A percentile compares a stretch with the other conserved stretches of the same genome.
Conservation (phyloP, 1,140 invertebrate species). For the Pseudomyrmex pallidus region DNA sequence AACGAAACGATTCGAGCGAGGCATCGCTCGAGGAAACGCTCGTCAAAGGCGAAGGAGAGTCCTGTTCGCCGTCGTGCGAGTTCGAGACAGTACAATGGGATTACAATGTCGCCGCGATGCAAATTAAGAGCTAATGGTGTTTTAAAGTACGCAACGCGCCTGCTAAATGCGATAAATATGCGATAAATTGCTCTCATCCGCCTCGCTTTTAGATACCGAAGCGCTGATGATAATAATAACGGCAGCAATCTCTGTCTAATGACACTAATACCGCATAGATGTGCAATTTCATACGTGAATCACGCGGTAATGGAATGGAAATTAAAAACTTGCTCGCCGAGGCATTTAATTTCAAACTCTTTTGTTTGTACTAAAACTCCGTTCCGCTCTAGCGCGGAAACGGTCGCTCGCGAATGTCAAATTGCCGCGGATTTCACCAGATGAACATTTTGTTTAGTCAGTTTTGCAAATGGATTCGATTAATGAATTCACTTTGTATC, state of each 20-base stretch:
- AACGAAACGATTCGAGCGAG: slow-evolving; percentile 14
- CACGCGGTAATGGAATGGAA: slow-evolving; percentile 2
- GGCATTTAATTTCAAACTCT: slow-evolving; percentile 15
- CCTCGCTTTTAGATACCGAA: not conserved
- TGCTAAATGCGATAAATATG: slow-evolving; percentile 37
- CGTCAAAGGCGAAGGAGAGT: slow-evolving; percentile 33
- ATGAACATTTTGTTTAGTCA: not conserved
- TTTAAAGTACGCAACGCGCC: slow-evolving; percentile 50
- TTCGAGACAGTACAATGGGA: slow-evolving; percentile 48
- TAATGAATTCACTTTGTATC: not conserved
- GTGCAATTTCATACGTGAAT: slow-evolving; percentile 5
- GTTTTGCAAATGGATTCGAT: not conserved
- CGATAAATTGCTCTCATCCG: slow-evolving; percentile 46
- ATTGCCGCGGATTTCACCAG: not conserved
- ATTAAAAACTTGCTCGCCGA: slow-evolving; percentile 11
- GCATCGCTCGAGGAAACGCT: slow-evolving; percentile 49
- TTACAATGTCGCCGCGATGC: slow-evolving; percentile 51
- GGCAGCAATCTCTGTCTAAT: slow-evolving; percentile 6
- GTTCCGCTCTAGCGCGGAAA: slow-evolving; percentile 12
- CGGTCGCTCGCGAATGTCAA: slow-evolving; percentile 16
- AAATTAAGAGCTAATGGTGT: slow-evolving; percentile 52
- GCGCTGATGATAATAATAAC: slow-evolving; percentile 43
- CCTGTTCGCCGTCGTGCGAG: not conserved
- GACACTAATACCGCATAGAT: slow-evolving; percentile 13
- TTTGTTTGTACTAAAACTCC: not conserved